phyloP scores from a whole-genome alignment of 2,113 vertebrate genomes.

The Chaetorhynchus papuensis region DNA sequence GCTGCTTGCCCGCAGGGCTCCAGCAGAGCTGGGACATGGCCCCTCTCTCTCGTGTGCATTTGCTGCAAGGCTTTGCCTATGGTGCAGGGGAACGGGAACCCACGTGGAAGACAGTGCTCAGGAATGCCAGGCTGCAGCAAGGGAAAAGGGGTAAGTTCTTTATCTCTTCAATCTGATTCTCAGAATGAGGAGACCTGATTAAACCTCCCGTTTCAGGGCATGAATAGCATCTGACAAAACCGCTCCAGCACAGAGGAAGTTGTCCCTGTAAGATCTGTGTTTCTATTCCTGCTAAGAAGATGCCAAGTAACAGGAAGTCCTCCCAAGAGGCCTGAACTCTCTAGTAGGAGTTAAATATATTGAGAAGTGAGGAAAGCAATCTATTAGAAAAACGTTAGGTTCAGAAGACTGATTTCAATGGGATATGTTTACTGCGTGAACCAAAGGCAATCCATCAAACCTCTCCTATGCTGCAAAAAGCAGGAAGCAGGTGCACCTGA shows the following conservation, averaged over 20 bases:
- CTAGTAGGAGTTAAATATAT: neutral
- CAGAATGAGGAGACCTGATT: neutral
- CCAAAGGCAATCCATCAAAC: neutral
- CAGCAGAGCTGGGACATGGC: neutral
- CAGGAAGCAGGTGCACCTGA: neutral
- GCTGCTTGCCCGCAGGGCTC: neutral
- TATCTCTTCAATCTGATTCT: neutral
- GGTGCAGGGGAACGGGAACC: neutral
- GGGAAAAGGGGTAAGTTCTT: neutral
- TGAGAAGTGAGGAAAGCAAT: neutral
- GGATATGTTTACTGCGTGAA: neutral
- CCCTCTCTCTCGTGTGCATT: accelerated
- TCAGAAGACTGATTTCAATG: neutral
- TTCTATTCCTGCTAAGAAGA: neutral
- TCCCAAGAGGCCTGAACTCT: neutral
- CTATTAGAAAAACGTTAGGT: neutral
- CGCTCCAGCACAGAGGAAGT: neutral
- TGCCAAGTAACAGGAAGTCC: neutral
- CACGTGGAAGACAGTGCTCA: accelerated
- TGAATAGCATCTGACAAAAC: neutral
- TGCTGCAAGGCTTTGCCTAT: neutral
- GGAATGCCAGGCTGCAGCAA: neutral
- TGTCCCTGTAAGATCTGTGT: neutral
- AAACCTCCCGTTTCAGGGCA: neutral
- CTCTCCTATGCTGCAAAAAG: neutral